Evolutionary conservation across 2,797 vertebrate genomes (phyloP).

Genomic region (Leucoraja ocellata): DNA sequence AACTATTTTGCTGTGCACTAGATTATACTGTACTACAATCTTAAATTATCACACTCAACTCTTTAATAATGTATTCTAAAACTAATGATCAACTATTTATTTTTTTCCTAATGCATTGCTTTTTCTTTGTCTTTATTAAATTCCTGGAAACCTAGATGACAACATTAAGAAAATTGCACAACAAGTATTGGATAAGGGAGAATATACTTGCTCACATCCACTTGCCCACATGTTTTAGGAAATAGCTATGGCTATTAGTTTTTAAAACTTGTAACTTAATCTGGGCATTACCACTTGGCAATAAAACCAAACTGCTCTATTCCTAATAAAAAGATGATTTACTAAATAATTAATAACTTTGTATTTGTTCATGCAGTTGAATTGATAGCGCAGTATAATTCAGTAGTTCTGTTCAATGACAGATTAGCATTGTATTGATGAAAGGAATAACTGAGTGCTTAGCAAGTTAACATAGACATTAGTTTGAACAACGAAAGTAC

Average conservation of each 20-base stretch:
- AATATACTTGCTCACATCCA: slow-evolving; percentile 77
- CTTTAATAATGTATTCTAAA: neutral
- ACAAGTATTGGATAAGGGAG: slow-evolving; percentile 69
- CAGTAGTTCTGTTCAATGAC: neutral
- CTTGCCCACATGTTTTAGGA: slow-evolving; percentile 72
- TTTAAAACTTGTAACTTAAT: neutral
- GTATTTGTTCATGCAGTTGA: neutral
- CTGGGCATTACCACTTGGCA: neutral
- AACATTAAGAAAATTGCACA: slow-evolving; percentile 78
- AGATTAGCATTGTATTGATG: neutral
- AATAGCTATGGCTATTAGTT: neutral
- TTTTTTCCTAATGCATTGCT: neutral
- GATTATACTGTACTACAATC: neutral
- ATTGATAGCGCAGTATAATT: neutral
- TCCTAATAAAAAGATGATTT: neutral
- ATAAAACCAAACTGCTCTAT: neutral
- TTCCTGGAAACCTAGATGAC: slow-evolving; percentile 78
- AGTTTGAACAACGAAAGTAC: neutral
- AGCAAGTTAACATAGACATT: neutral
- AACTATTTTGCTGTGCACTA: neutral
- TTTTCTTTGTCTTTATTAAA: slow-evolving; percentile 53
- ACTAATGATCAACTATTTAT: too few relatives aligned
- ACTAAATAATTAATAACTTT: neutral
- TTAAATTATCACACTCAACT: neutral
- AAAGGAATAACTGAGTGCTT: neutral